Evolutionary conservation across 2,113 vertebrate genomes (phyloP), one percentile per base, ranked within the genome.

Genomic region (Centropristis striata): DNA sequence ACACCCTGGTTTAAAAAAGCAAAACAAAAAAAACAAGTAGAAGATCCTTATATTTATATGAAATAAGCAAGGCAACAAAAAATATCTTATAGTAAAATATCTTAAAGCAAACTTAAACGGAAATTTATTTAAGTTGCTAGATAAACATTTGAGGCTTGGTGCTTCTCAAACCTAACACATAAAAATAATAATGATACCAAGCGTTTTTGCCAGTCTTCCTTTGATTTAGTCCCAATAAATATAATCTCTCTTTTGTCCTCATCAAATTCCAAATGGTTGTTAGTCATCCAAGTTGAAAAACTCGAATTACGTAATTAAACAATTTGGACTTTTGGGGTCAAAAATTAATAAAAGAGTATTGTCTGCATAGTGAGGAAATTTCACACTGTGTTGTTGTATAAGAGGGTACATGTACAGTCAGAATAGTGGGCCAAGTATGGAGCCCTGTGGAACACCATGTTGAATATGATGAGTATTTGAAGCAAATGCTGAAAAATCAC

Each of bases 361-460:
- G 2, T 61, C 46, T 8, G 9, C 55, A 42, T 49, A 39, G 21
- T 8, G 21, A 27, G 44, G 2, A 37, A 46, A 32, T 58, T 46
- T 47, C 3, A 16, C 41, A 36, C 27, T 7, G 20, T n/a, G 4
- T 57, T 27, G 11, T 27, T 67, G 7, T 13, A 39, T 61, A 25
- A 47, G 36, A 25, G 28, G 50, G 23, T 9, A 25, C 18, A 44
- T 13, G 4, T 18, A 44, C 2, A 49, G 51, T 41, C 1, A 41
- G 12, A 66, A 39, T 15, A 39, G 32, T 66, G 59, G 41, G 3
- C 61, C 23, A 9, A 23, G 4, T 21, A 61, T 61, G 4, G 21
- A 72, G 10, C 50, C 47, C 18, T 51, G 68, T 46, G 55, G 64
- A 49, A 63, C 32, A n/a, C 49, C 60, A 54, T 50, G 8, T n/a